Percentiles rank a stretch among this genome's conserved stretches.
phyloP scores from a whole-genome alignment of 2,797 vertebrate genomes.

The Hyperoplus lanceolatus region DNA sequence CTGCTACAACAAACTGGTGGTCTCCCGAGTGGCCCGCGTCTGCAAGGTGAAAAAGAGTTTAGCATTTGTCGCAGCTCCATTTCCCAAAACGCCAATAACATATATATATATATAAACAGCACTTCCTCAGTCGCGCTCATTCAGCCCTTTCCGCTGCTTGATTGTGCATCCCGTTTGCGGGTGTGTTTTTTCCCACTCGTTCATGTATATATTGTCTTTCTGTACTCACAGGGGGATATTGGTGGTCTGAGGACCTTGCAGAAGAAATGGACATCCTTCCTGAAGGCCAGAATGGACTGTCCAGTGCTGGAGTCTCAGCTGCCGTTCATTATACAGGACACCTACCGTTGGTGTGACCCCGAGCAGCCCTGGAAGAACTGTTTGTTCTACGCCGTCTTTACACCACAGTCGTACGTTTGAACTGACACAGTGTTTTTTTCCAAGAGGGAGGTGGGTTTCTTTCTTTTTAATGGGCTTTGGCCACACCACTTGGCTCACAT shows the following conservation, averaged over 20 bases:
- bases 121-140: conserved; percentile 14
- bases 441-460: not conserved
- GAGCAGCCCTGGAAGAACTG: conserved; percentile 77
- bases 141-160: conserved; percentile 37
- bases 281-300: conserved; percentile 87
- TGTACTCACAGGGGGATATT: conserved; percentile 78
- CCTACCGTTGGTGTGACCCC: conserved; percentile 82
- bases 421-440: conserved; percentile 16
- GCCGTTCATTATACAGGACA: conserved; percentile 85
- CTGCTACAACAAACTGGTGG: conserved; percentile 84
- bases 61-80: not conserved
- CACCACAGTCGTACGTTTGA: conserved; percentile 82
- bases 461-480: conserved; percentile 34
- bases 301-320: conserved; percentile 80
- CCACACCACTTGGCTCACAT: conserved; percentile 25
- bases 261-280: conserved; percentile 88
- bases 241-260: conserved; percentile 85
- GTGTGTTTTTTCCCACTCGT: conserved; percentile 14
- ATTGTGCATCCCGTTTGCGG: conserved; percentile 19
- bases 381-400: conserved; percentile 87
- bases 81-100: conserved; percentile 14
- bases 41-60: conserved; percentile 84
- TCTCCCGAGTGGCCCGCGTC: conserved; percentile 88
- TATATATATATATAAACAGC: conserved; percentile 25
- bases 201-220: not conserved